Conservation (phyloP, 2,113 vertebrate species). For the Poeciliopsis turrubarensis region DNA sequence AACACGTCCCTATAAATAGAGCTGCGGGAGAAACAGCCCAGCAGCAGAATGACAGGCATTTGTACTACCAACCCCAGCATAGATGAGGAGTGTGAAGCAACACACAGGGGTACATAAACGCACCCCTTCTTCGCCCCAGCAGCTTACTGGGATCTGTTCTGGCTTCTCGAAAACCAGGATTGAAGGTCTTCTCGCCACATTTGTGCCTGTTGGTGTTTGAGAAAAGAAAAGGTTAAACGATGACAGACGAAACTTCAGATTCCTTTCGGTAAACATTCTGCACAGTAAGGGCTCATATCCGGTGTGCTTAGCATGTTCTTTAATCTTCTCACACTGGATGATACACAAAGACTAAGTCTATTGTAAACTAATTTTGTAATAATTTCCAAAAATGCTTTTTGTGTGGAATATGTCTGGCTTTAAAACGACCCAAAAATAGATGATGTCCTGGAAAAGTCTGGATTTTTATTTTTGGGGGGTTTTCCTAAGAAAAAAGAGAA, state of each 20-base stretch:
- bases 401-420: no score
- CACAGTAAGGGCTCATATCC: not conserved
- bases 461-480: no score
- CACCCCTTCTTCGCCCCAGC: slow-evolving; percentile 26
- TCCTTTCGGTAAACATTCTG: slow-evolving; percentile 37
- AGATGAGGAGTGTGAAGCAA: slow-evolving; percentile 11
- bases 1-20: slow-evolving; percentile 77
- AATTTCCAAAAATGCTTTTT: no score
- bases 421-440: no score
- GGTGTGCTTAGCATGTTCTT: not conserved
- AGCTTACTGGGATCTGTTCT: slow-evolving; percentile 15
- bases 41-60: slow-evolving; percentile 72
- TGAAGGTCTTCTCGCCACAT: slow-evolving; percentile 10
- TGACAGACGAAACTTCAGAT: slow-evolving; percentile 41
- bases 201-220: slow-evolving; percentile 30
- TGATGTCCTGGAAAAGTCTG: no score
- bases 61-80: slow-evolving; percentile 54
- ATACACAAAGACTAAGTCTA: not conserved
- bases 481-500: no score
- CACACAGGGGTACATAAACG: not conserved
- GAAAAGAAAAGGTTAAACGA: slow-evolving; percentile 38
- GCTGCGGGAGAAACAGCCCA: slow-evolving; percentile 43
- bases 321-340: not conserved
- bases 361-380: no score
- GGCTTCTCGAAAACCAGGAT: slow-evolving; percentile 22